Conservation (phyloP, 37 sponge, comb jelly and placozoan genomes). For the Bolinopsis microptera region DNA sequence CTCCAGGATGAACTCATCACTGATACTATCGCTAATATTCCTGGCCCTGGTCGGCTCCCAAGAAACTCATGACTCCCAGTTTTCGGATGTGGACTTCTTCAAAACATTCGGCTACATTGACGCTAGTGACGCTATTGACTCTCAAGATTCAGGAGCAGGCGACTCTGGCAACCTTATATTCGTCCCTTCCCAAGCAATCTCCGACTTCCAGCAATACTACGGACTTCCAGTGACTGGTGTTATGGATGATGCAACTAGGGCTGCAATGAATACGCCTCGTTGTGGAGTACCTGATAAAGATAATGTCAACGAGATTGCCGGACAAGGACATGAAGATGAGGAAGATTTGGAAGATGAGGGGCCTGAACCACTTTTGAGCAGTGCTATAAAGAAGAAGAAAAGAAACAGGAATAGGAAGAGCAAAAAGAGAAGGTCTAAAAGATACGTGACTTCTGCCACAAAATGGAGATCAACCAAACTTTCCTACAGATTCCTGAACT, state of each 20-base stretch:
- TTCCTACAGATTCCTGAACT: conserved; percentile 56
- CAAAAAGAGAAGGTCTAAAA: neutral
- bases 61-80: neutral
- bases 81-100: neutral
- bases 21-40: neutral
- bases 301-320: neutral
- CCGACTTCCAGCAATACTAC: conserved; percentile 19
- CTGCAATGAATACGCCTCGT: neutral
- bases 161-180: neutral
- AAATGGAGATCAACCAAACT: neutral
- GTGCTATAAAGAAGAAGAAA: neutral
- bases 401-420: neutral
- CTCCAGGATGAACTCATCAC: neutral
- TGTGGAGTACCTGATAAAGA: conserved; percentile 42
- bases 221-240: conserved; percentile 16
- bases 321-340: neutral
- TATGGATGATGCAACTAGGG: neutral
- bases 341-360: neutral
- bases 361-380: neutral
- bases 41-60: neutral
- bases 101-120: conserved; percentile 1
- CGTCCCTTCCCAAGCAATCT: neutral
- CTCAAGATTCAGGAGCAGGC: neutral
- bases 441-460: neutral
- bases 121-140: neutral